Evolutionary conservation across 2,888 invertebrate species (phyloP), one percentile per base, ranked within the genome.

Genomic region (Rhynchonema sp.): DNA sequence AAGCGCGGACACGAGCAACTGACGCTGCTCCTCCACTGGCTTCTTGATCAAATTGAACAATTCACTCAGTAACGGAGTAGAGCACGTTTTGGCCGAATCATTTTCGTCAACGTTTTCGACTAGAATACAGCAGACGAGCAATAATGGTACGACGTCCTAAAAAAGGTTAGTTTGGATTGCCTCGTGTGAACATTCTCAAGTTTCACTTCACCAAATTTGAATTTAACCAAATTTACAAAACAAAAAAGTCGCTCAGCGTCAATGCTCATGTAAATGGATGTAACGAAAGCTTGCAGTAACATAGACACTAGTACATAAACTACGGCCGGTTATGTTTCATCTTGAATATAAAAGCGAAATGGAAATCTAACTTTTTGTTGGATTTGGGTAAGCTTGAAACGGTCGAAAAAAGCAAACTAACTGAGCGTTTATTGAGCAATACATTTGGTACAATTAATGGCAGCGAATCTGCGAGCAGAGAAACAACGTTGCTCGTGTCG

Each of bases 1-100:
- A 13, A 49, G n/a, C 3, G 13, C n/a, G 49, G n/a, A 13, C 13
- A 23, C 23, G 13, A 49, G n/a, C 49, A 49, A n/a, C n/a, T 76
- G 77, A 69, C 84, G 76, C 71, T 84, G 84, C 30, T 80, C 79
- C 62, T 80, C 80, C 58, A 81, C 80, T 1, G 84, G 84, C 65
- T 81, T 79, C 67, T 84, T 84, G 67, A 83, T 83, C 59, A 84
- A 74, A 73, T 83, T 83, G 67, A 84, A 83, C 52, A 84, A 73
- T 59, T 82, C 78, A 64, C 82, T 81, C 6, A 84, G 73, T 30
- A 84, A 74, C 64, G 25, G 25, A 3, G 54, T 9, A 6, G 49
- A 17, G 49, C 49, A 23, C 49, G 49, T n/a, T 23, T 17, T 17
- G 17, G 9, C 17, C 9, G 79, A 79, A 68, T 84, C 84, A 59